Base-by-base conservation (phyloP, 2,888 invertebrate species). In the Lasioglossum pauxillum region DNA sequence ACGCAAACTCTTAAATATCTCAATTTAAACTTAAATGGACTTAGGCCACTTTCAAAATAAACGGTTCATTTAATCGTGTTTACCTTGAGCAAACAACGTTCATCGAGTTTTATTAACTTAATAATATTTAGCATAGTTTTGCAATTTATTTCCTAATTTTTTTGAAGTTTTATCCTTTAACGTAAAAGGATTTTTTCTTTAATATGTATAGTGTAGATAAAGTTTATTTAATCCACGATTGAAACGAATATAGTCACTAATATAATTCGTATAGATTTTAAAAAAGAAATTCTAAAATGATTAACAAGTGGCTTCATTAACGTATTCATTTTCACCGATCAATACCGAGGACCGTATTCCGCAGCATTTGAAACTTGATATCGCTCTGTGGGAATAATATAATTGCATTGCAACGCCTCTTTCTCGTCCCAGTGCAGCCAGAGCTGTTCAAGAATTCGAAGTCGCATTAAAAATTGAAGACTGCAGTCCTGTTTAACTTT, bases 381-480 rank as follows among this genome's bases (percentile, higher is more conserved):
- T 23, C 5, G 23, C 38, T 38, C 23, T 23, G 23, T 23, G 69
- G 69, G 5, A 23, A 38, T 69, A 23, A 69, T 38, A 38, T 38
- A 35, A 69, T 38, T 71, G 5, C 71, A 5, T 41, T 14, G 71
- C 12, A 71, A 71, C 71, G 69, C 41, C 38, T n/a, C 23, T 27
- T 71, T 41, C 41, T 2, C 41, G n/a, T n/a, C 27, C 12, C n/a
- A 14, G n/a, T 41, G n/a, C 23, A 35, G 38, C 35, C 38, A 23
- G 14, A 5, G 71, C 71, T n/a, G 10, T 71, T 71, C 14, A 41
- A 38, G 71, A 71, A 41, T 71, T 71, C 41, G n/a, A 71, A 71
- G 71, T 23, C 41, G 71, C 71, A 71, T 71, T 71, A 71, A 41
- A 71, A 41, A 71, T 71, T 71, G 12, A 41, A 71, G 41, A 14